These are phyloP conservation scores for Morpho helenor DNA, from an alignment of 2,888 invertebrate genomes.

Conservation along the genomic window DNA sequence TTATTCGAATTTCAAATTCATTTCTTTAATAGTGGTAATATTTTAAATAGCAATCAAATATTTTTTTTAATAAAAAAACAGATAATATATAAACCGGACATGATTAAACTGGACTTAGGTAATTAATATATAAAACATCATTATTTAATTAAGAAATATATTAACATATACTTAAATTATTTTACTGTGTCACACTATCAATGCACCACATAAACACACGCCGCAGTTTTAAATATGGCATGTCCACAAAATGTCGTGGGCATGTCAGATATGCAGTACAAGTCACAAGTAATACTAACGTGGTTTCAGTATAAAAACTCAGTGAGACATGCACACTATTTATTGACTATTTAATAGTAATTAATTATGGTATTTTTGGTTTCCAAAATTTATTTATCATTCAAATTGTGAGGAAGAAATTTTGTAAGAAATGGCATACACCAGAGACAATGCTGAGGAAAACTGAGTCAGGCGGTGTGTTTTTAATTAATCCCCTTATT, in stretches of 20 bases:
- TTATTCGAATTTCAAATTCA: no score
- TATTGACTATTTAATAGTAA: constrained; percentile 7
- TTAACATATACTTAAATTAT: constrained; percentile 22
- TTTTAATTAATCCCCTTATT: no score
- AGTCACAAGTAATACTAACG: constrained; percentile 22
- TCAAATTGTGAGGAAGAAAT: neutral
- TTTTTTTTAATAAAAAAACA: no score
- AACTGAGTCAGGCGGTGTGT: no score
- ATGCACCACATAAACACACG: constrained; percentile 12
- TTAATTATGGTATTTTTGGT: constrained; percentile 11
- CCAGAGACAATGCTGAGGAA: neutral
- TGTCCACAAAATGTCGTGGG: constrained; percentile 24
- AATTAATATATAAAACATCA: constrained; percentile 16
- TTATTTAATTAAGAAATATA: constrained; percentile 22
- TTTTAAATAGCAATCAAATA: no score
- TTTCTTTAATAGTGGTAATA: no score
- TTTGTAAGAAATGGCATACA: constrained; percentile 2
- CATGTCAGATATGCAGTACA: constrained; percentile 22
- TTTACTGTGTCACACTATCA: constrained; percentile 16
- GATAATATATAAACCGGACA: neutral
- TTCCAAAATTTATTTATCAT: constrained; percentile 8
- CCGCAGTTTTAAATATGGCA: constrained; percentile 18
- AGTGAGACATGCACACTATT: constrained; percentile 8
- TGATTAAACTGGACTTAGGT: constrained; percentile 5
- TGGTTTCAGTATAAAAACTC: constrained; percentile 20